Conservation (phyloP, 2,113 vertebrate genomes). For the Emydocephalus ijimae region DNA sequence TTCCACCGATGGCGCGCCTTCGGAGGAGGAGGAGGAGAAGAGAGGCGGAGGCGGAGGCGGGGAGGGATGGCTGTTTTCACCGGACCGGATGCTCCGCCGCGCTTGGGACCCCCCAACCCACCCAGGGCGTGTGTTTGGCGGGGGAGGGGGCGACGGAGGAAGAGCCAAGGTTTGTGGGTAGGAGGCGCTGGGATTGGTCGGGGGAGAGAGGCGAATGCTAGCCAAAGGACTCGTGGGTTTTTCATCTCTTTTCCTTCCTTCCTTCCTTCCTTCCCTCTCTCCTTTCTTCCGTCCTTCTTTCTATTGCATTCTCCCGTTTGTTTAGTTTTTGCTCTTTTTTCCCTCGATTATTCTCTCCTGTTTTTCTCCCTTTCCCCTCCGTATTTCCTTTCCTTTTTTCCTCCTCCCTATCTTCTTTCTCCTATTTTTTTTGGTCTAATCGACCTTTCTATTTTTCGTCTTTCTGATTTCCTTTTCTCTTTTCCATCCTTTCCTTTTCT, state of each 20-base stretch:
- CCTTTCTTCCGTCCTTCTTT: no score
- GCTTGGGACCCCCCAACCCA: not conserved
- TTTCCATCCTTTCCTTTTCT: not conserved
- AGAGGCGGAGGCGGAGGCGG: no score
- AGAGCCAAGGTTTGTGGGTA: not conserved
- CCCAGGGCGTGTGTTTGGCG: not conserved
- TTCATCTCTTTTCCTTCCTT: not conserved
- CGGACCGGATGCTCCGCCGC: not conserved
- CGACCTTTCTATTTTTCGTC: not conserved
- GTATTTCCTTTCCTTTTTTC: not conserved
- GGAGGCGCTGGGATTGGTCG: not conserved
- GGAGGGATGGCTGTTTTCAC: not conserved
- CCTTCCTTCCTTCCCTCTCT: no score
- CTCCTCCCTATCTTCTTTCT: not conserved
- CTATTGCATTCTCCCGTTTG: not conserved
- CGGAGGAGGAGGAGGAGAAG: no score
- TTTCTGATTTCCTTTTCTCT: not conserved
- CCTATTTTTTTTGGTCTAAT: not conserved
- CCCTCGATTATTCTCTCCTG: not conserved
- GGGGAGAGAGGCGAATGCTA: not conserved
- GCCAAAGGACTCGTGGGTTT: not conserved
- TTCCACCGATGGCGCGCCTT: not conserved
- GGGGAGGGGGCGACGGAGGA: not conserved
- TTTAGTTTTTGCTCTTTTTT: not conserved
- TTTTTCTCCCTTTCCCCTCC: not conserved